Evolutionary conservation across 1,140 invertebrate genomes (phyloP).

Genomic region (Orius insidiosus): DNA sequence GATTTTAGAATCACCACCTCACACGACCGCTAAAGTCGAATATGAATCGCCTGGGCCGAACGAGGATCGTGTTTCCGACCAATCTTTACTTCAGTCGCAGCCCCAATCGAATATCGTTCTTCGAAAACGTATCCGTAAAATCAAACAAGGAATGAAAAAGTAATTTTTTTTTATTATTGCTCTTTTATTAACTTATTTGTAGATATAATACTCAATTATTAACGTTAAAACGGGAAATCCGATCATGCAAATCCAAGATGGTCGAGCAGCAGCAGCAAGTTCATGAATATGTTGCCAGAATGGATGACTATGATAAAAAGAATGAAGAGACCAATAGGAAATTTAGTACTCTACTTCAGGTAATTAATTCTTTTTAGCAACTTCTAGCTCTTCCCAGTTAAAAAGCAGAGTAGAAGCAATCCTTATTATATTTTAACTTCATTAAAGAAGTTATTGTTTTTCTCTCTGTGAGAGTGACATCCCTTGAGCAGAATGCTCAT

Average conservation of each 20-base stretch:
- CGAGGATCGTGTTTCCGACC: slow-evolving; percentile 8
- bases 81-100: slow-evolving; percentile 4
- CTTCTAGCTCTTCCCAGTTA: not conserved
- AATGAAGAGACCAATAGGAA: slow-evolving; percentile 74
- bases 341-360: slow-evolving; percentile 71
- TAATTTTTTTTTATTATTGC: slow-evolving; percentile 22
- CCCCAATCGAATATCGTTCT: slow-evolving; percentile 69
- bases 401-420: slow-evolving; percentile 4
- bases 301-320: slow-evolving; percentile 78
- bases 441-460: too few species aligned
- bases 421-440: slow-evolving; percentile 1
- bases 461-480: too few species aligned
- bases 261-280: slow-evolving; percentile 69
- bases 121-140: slow-evolving; percentile 65
- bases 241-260: slow-evolving; percentile 58
- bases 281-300: slow-evolving; percentile 56
- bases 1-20: slow-evolving; percentile 19
- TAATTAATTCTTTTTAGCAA: slow-evolving; percentile 23
- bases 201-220: slow-evolving; percentile 61
- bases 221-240: slow-evolving; percentile 52
- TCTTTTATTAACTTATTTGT: slow-evolving; percentile 10
- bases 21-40: slow-evolving; percentile 15
- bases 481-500: too few species aligned
- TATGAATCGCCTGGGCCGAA: slow-evolving; percentile 16
- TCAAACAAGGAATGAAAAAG: slow-evolving; percentile 75